phyloP scores from a whole-genome alignment of 92 coral and sea anemone genomes.

The Plumapathes pennacea region DNA sequence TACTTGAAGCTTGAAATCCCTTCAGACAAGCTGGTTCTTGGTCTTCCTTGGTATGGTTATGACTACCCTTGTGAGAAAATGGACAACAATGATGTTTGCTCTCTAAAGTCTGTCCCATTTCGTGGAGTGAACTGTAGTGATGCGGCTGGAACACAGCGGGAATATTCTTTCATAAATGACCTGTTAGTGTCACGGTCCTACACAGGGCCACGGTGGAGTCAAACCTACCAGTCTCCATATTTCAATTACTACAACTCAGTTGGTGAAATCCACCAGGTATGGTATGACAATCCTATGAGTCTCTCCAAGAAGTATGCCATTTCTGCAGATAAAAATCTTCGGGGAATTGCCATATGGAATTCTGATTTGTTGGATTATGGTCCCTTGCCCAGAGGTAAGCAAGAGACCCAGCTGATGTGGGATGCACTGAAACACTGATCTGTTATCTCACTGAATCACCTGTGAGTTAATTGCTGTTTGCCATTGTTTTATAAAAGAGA shows the following conservation, averaged over 20 bases:
- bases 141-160: conserved; percentile 92
- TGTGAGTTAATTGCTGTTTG: no score
- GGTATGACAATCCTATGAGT: conserved; percentile 87
- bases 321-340: conserved; percentile 52
- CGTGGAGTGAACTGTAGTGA: conserved; percentile 97
- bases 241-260: conserved; percentile 74
- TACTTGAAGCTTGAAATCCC: conserved; percentile 69
- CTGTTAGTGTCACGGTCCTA: conserved; percentile 64
- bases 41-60: conserved; percentile 97
- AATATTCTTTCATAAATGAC: conserved; percentile 78
- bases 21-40: conserved; percentile 82
- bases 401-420: conserved; percentile 81
- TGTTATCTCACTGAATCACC: conserved; percentile 6
- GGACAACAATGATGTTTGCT: conserved; percentile 54
- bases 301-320: conserved; percentile 56
- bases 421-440: conserved; percentile 40
- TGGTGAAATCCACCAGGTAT: conserved; percentile 79
- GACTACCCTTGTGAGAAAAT: conserved; percentile 74
- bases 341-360: conserved; percentile 96
- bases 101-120: conserved; percentile 80
- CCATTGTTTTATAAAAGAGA: no score
- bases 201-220: conserved; percentile 64
- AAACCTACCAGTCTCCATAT: conserved; percentile 59
- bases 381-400: conserved; percentile 48
- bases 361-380: conserved; percentile 89